Evolutionary conservation across 2,888 invertebrate genomes (phyloP).

Genomic region (Rambutsinella grinnellia): DNA sequence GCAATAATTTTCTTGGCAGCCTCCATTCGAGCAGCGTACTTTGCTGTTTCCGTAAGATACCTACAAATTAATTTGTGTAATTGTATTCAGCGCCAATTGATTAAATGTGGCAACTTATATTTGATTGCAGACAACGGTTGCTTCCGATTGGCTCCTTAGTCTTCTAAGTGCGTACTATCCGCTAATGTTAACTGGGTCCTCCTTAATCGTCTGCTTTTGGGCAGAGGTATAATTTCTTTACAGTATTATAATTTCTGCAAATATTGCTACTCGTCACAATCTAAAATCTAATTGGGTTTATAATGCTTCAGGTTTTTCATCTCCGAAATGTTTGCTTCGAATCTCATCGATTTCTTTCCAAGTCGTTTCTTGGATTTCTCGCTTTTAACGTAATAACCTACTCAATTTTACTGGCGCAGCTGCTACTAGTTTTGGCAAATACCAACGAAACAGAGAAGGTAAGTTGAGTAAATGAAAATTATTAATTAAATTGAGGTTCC

Average conservation of each 20-base stretch:
- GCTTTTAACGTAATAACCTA: conserved; percentile 91
- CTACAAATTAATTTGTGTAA: conserved; percentile 1
- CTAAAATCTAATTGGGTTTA: too few species aligned
- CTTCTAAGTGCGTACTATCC: conserved; percentile 92
- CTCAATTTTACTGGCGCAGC: conserved; percentile 84
- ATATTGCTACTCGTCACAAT: too few species aligned
- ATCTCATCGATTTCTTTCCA: conserved; percentile 89
- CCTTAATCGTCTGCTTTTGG: conserved; percentile 93
- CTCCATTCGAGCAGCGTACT: conserved; percentile 87
- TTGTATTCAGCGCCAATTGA: background rate
- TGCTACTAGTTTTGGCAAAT: conserved; percentile 73
- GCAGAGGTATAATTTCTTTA: conserved; percentile 81
- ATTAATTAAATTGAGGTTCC: too few species aligned
- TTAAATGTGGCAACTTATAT: background rate
- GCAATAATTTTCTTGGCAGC: conserved; percentile 89
- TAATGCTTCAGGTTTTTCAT: conserved; percentile 83
- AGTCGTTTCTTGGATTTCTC: conserved; percentile 90
- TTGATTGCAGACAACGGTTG: conserved; percentile 78
- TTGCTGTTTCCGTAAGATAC: conserved; percentile 85
- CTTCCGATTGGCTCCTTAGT: conserved; percentile 88
- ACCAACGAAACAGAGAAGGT: conserved; percentile 74
- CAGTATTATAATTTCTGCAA: background rate
- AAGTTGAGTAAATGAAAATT: conserved; percentile 54
- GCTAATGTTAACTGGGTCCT: conserved; percentile 87
- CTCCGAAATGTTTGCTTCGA: conserved; percentile 89